Evolutionary conservation across 2,797 vertebrate genomes (phyloP), one percentile per base, ranked within the genome.

Genomic region (Clarias laeviceps): DNA sequence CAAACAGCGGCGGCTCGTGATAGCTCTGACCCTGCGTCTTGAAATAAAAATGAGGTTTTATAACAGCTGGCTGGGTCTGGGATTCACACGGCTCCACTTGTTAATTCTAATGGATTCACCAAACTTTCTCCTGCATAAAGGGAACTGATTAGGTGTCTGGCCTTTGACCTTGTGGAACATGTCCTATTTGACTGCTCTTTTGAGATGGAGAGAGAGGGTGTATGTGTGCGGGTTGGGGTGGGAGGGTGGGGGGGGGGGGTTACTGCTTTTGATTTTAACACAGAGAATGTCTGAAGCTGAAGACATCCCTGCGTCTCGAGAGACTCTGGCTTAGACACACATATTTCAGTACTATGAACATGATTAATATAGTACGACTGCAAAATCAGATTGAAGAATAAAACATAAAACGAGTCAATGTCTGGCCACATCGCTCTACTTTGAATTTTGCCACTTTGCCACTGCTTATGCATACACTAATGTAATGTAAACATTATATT

Each of bases 101-200:
- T 87, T 80, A 3, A 85, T 85, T 80, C 68, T 56, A 85, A 83
- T 82, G 61, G 77, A 89, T 86, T 85, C 57, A 77, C 82, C 79
- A 85, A 86, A 78, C 73, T 66, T 81, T 32, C 50, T 62, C 20
- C 14, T 18, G 29, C 83, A 84, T 86, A 61, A 27, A 64, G 29
- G 61, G 69, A 88, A 81, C 50, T 34, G 80, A 88, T 87, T 86
- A 81, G 70, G 57, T 68, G 84, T 82, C 61, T 85, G 84, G 22
- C 80, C 86, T 82, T 66, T 85, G 80, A 79, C 83, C 77, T 86
- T 74, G 22, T 73, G 78, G 24, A 9, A 69, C 54, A 74, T 68
- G 57, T 86, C 29, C 15, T 65, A 84, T 87, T 84, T 86, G 50
- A 89, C 73, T 57, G 54, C 45, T 62, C 57, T 82, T 86, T 66